These are phyloP conservation scores for Melanerpes aurifrons DNA, from an alignment of 2,113 vertebrate genomes.

Conservation along the genomic window DNA sequence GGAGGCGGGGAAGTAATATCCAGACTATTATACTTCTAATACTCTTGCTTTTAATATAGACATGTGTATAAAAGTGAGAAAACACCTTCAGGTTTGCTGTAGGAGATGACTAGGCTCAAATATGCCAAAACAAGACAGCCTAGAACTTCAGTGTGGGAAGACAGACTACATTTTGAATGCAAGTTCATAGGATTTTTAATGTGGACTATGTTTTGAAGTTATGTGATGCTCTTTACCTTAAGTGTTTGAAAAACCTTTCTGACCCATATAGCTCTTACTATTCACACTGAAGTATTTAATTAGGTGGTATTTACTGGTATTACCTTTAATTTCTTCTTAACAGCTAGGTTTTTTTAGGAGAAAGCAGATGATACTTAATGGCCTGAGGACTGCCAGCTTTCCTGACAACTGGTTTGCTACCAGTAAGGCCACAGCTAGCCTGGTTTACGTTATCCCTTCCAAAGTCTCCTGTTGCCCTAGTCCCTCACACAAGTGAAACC, in stretches of 20 bases:
- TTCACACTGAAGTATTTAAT: neutral
- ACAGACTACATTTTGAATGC: neutral
- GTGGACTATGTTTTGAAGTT: too few relatives aligned
- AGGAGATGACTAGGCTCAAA: neutral
- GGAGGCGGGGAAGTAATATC: fast-evolving
- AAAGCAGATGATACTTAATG: neutral
- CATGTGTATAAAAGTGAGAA: neutral
- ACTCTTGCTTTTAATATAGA: neutral
- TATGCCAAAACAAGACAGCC: neutral
- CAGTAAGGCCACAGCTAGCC: neutral
- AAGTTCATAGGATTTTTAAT: neutral
- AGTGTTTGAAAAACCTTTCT: neutral
- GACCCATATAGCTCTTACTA: neutral
- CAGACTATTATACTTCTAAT: neutral
- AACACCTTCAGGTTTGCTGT: neutral
- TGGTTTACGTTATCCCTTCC: neutral
- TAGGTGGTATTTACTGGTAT: neutral
- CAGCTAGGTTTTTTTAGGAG: neutral
- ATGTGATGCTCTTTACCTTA: too few relatives aligned
- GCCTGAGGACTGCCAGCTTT: neutral
- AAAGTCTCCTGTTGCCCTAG: neutral
- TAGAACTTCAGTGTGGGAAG: neutral
- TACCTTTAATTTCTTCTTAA: neutral
- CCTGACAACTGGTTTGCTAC: neutral
- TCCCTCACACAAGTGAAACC: neutral